Evolutionary conservation across 2,797 vertebrate species (phyloP).

Genomic region (Petrocephalus schoutedeni): DNA sequence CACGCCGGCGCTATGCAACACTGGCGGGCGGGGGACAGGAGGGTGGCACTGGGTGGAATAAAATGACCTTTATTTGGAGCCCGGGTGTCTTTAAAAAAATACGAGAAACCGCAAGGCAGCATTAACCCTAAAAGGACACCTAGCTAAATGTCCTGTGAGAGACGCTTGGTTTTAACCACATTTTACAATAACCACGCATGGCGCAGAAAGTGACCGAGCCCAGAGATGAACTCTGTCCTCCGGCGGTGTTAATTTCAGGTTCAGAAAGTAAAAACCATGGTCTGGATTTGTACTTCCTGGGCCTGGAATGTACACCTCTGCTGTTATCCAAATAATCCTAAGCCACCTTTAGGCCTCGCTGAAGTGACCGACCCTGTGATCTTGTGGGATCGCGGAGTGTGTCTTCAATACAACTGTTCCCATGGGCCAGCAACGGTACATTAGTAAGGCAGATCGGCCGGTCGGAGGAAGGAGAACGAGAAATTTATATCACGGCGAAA

Average conservation of each 20-base stretch:
- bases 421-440: not conserved
- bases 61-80: not conserved
- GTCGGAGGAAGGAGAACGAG: not conserved
- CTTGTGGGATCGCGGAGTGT: not conserved
- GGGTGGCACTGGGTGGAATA: not conserved
- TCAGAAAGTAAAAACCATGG: too few species aligned
- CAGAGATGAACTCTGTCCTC: too few species aligned
- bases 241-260: too few species aligned
- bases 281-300: too few species aligned
- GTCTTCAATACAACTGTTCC: not conserved
- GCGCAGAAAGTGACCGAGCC: not conserved
- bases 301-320: too few species aligned
- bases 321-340: not conserved
- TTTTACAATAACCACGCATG: not conserved
- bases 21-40: not conserved
- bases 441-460: not conserved
- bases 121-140: not conserved
- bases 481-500: not conserved
- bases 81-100: not conserved
- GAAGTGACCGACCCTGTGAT: not conserved
- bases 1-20: not conserved
- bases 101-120: not conserved
- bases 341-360: not conserved
- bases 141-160: not conserved
- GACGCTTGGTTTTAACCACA: not conserved